These are phyloP conservation scores for Lissonota sp. DNA, from an alignment of 2,888 invertebrate genomes.

Conservation along the genomic window DNA sequence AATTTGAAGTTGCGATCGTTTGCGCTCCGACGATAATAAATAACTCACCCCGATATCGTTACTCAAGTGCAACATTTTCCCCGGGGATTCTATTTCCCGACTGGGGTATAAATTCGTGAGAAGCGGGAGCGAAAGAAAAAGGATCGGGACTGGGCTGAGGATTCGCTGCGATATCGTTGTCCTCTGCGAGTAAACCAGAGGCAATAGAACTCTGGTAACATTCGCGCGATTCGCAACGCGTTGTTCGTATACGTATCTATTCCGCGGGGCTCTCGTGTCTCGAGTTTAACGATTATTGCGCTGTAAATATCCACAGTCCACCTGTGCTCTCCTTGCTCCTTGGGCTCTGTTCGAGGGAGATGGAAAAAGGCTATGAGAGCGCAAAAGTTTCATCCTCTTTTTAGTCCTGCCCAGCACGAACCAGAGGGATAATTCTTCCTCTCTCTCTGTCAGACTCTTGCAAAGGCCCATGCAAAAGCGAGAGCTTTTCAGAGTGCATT, in stretches of 20 bases:
- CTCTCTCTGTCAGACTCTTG: conserved; percentile 24
- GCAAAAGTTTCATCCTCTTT: conserved; percentile 35
- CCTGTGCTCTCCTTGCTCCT: conserved; percentile 68
- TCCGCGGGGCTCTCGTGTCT: conserved; percentile 67
- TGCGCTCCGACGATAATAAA: too few relatives aligned
- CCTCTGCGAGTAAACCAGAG: too few relatives aligned
- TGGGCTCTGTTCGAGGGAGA: conserved; percentile 36
- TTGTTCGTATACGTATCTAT: conserved; percentile 31
- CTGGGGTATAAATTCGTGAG: too few relatives aligned
- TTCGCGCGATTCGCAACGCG: background rate
- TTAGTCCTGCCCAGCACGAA: conserved; percentile 16
- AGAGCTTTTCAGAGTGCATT: conserved; percentile 44
- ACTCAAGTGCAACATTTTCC: too few relatives aligned
- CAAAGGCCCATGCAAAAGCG: background rate
- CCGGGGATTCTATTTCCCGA: too few relatives aligned
- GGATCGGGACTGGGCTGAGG: too few relatives aligned
- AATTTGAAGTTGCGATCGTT: too few relatives aligned
- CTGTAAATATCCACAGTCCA: conserved; percentile 76
- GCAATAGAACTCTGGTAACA: too few relatives aligned
- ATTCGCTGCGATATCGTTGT: too few relatives aligned
- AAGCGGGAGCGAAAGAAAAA: too few relatives aligned
- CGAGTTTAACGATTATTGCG: conserved; percentile 77
- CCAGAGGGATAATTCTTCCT: conserved; percentile 26
- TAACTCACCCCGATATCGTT: too few relatives aligned
- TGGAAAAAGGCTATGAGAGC: conserved; percentile 20